A percentile compares a stretch with the other conserved stretches of the same genome.
Evolutionary conservation across 1,140 invertebrate genomes (phyloP).

Genomic region (Cyclina sinensis): DNA sequence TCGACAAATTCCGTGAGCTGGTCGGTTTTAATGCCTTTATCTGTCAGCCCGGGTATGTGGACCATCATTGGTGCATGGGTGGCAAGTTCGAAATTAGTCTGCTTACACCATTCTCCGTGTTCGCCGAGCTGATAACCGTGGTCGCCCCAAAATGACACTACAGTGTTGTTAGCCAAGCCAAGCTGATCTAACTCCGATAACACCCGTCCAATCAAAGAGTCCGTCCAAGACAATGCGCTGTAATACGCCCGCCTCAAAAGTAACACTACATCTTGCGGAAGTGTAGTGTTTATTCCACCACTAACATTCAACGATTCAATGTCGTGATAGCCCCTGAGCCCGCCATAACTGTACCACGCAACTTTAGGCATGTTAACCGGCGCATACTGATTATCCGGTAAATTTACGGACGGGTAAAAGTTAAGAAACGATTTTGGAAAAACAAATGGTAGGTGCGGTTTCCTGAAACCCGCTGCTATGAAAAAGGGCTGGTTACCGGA

Average conservation of each 20-base stretch:
- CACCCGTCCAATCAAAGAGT: constrained; percentile 92
- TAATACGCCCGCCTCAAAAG: constrained; percentile 88
- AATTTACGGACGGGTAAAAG: constrained; percentile 63
- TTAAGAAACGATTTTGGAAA: constrained; percentile 60
- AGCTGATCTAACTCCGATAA: constrained; percentile 88
- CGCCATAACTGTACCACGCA: constrained; percentile 61
- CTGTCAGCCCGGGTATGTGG: constrained; percentile 40
- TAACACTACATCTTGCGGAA: constrained; percentile 58
- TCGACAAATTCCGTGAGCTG: constrained; percentile 92
- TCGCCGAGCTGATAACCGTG: constrained; percentile 96
- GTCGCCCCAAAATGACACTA: constrained; percentile 93
- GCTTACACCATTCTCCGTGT: constrained; percentile 95
- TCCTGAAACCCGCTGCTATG: constrained; percentile 73
- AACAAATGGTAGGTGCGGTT: constrained; percentile 73
- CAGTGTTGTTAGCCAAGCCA: constrained; percentile 90
- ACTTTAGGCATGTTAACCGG: constrained; percentile 61
- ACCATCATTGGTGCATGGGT: constrained; percentile 59
- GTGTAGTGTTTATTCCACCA: constrained; percentile 35
- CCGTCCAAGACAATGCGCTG: constrained; percentile 92
- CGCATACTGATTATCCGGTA: constrained; percentile 50
- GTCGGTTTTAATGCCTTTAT: constrained; percentile 78
- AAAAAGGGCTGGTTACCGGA: constrained; percentile 68
- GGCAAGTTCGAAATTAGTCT: constrained; percentile 94
- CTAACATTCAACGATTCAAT: constrained; percentile 23
- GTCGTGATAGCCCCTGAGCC: constrained; percentile 54